Evolutionary conservation across 2,797 vertebrate species (phyloP).

Genomic region (Bradypus variegatus): DNA sequence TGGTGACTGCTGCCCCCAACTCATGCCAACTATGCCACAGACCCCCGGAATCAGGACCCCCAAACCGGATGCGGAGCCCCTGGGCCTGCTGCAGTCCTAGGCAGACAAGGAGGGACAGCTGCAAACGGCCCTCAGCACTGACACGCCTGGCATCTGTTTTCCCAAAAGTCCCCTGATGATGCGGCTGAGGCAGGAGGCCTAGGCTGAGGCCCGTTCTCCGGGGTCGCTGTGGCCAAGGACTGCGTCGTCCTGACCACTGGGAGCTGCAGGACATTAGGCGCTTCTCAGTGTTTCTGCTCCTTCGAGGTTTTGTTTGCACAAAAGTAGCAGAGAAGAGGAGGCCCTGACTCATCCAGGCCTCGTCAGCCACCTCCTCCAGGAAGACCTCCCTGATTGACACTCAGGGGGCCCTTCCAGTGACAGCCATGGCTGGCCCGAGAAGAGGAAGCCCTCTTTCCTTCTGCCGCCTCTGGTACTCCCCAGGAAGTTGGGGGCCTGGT

Average conservation of each 20-base stretch:
- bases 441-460: neutral
- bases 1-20: neutral
- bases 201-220: accelerated
- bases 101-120: neutral
- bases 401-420: neutral
- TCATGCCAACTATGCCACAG: neutral
- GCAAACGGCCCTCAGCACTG: neutral
- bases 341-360: neutral
- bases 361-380: neutral
- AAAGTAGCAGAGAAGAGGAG: neutral
- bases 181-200: neutral
- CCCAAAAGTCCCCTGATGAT: neutral
- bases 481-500: neutral
- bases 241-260: accelerated
- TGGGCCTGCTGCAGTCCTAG: slow-evolving; percentile 21
- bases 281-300: neutral
- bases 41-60: neutral
- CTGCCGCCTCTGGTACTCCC: neutral
- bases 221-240: neutral
- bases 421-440: neutral
- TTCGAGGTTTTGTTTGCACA: neutral
- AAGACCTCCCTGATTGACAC: neutral
- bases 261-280: no score
- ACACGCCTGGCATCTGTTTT: neutral
- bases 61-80: slow-evolving; percentile 1